phyloP scores from a whole-genome alignment of 2,888 invertebrate species.

The Stomorhina lunata region DNA sequence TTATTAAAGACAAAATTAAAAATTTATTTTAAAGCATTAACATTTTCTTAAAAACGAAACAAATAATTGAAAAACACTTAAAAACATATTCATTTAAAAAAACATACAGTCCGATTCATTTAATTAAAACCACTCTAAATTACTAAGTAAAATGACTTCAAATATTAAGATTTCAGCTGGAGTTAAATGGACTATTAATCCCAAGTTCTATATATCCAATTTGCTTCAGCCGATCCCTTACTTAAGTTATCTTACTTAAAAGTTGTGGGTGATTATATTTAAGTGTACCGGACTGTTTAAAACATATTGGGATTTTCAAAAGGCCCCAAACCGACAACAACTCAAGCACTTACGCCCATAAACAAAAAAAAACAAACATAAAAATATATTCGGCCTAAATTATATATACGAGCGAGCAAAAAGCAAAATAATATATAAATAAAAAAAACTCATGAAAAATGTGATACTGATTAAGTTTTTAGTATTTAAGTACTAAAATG shows the following conservation, averaged over 20 bases:
- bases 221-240: too few species aligned
- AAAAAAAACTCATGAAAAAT: constrained; percentile 60
- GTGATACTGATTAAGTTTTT: constrained; percentile 65
- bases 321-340: background rate
- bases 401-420: background rate
- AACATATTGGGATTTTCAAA: background rate
- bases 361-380: constrained; percentile 24
- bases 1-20: too few species aligned
- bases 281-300: too few species aligned
- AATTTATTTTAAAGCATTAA: background rate
- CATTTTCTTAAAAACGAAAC: too few species aligned
- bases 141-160: too few species aligned
- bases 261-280: too few species aligned
- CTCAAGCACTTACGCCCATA: background rate
- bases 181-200: too few species aligned
- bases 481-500: constrained; percentile 56
- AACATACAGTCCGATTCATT: too few species aligned
- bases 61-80: background rate
- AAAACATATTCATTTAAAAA: background rate
- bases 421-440: constrained; percentile 4
- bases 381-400: constrained; percentile 34
- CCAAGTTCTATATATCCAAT: too few species aligned
- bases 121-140: too few species aligned
- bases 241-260: too few species aligned
- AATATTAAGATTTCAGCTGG: too few species aligned